A percentile compares a stretch with the other conserved stretches of the same genome.
Evolutionary conservation across 2,888 invertebrate genomes (phyloP).

Genomic region (Hartigia nigra): DNA sequence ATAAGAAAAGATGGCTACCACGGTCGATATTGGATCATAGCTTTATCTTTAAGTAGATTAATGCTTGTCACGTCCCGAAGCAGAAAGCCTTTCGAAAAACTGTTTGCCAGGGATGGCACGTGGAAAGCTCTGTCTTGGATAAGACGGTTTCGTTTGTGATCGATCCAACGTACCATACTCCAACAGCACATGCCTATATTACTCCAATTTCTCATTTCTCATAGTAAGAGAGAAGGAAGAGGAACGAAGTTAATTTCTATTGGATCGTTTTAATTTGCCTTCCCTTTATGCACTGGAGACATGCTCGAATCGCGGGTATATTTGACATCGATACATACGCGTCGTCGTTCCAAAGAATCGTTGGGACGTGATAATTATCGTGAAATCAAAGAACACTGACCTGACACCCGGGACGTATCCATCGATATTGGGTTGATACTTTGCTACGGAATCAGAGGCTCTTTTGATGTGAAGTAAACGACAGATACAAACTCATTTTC

Average conservation of each 20-base stretch:
- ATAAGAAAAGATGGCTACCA: not conserved
- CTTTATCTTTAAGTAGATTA: not conserved
- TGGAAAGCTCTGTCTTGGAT: not conserved
- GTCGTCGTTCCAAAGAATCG: not conserved
- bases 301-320: not conserved
- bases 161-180: not conserved
- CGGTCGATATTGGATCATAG: not conserved
- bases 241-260: not conserved
- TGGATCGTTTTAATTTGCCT: not conserved
- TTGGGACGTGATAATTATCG: conserved; percentile 50
- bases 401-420: conserved; percentile 29
- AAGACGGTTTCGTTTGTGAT: not conserved
- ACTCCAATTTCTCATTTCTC: not conserved
- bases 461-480: conserved; percentile 42
- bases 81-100: not conserved
- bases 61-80: not conserved
- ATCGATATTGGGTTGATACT: conserved; percentile 34
- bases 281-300: not conserved
- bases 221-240: not conserved
- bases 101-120: not conserved
- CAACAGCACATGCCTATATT: not conserved
- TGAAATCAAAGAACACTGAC: conserved; percentile 45
- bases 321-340: not conserved
- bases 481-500: conserved; percentile 45
- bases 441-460: conserved; percentile 20